Conservation (phyloP, 2,113 vertebrate species). For the Cochlearius cochlearius region DNA sequence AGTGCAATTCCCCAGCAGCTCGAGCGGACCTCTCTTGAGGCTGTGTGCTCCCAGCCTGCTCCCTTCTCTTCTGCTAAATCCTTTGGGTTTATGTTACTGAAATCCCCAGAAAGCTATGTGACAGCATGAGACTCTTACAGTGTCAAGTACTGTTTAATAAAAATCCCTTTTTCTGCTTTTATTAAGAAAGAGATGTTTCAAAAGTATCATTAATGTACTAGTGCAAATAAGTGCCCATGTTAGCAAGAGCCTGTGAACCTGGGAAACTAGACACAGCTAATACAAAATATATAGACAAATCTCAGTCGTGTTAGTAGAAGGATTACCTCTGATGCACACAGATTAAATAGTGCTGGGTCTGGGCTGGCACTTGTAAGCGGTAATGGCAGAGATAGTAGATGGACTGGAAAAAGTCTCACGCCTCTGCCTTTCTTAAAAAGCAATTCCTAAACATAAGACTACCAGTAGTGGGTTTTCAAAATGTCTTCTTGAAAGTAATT, state of each 20-base stretch:
- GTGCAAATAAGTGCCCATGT: neutral
- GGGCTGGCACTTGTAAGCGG: neutral
- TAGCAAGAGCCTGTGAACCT: neutral
- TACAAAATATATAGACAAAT: neutral
- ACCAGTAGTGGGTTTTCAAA: neutral
- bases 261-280: neutral
- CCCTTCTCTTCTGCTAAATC: neutral
- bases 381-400: neutral
- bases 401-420: neutral
- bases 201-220: neutral
- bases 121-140: neutral
- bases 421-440: neutral
- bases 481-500: neutral
- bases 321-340: neutral
- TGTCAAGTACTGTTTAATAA: neutral
- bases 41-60: neutral
- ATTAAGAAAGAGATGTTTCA: neutral
- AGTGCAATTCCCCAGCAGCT: neutral
- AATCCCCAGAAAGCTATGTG: neutral
- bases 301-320: neutral
- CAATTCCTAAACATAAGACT: neutral
- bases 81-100: neutral
- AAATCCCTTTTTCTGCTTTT: neutral
- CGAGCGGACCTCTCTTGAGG: neutral
- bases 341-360: neutral